Evolutionary conservation across 2,113 vertebrate genomes (phyloP), one percentile per base, ranked within the genome.

Genomic region (Percina caprodes): DNA sequence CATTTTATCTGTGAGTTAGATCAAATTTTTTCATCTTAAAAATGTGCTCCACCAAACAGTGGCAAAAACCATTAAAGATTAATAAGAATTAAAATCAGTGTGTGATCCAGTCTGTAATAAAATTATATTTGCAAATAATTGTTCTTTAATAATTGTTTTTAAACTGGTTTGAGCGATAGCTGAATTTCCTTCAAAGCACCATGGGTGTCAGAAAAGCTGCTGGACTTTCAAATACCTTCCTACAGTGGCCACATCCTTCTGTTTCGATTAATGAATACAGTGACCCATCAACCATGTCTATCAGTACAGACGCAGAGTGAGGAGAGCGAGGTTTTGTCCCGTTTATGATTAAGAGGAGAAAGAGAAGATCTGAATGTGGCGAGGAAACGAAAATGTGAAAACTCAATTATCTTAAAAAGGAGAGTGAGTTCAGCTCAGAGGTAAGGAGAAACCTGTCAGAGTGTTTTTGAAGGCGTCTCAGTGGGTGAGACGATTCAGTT

Each of bases 161-260:
- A 63, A 74, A 60, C 59, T 30, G 3, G 8, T 69, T 55, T n/a
- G 69, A 74, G 65, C n/a, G 18, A 74, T 55, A 45, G n/a, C 46
- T 70, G 58, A 67, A 83, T 63, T 82, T 26, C 3, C 54, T 26
- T 54, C 54, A 70, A 71, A 71, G 45, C 24, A 7, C 35, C 48
- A 0, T 49, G 6, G 6, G 45, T 39, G 59, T 49, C 48, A 51
- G 4, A 23, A 52, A 74, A 42, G 59, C 45, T 39, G 1, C 3
- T 19, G 67, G 59, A 66, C 51, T 80, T 79, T 77, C 15, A 82
- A 76, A 71, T 69, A 45, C 59, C 54, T 62, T 79, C 61, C 59
- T 61, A 59, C 77, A 56, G 35, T 14, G 54, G 60, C 45, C 46
- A 21, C 52, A n/a, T 68, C n/a, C 16, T 42, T 66, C 16, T 77